phyloP scores from a whole-genome alignment of 1,140 invertebrate genomes.

The Ceratosolen solmsi region DNA sequence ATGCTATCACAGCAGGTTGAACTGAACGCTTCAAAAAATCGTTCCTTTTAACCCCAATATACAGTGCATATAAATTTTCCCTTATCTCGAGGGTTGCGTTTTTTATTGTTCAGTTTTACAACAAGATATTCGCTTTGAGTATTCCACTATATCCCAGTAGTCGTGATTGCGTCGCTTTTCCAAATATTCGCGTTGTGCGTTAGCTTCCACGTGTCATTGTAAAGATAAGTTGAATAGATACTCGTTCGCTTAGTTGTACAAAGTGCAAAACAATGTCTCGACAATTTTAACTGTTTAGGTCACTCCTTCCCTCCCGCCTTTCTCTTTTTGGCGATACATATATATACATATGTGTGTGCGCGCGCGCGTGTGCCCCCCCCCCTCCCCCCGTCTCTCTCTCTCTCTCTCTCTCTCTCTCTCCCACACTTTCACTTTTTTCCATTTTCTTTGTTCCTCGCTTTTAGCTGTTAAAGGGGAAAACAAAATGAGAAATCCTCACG shows the following conservation, averaged over 20 bases:
- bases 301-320: neutral
- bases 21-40: neutral
- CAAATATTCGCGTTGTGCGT: neutral
- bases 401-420: too few species aligned
- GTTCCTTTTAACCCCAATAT: neutral
- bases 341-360: too few species aligned
- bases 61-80: neutral
- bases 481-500: too few species aligned
- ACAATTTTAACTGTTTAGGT: neutral
- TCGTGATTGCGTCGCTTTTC: neutral
- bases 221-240: neutral
- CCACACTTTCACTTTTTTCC: too few species aligned
- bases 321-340: too few species aligned
- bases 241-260: neutral
- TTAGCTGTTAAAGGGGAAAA: too few species aligned
- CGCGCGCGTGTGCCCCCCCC: too few species aligned
- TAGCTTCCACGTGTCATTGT: neutral
- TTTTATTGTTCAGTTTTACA: conserved; percentile 1
- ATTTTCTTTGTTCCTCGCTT: too few species aligned
- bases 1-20: too few species aligned
- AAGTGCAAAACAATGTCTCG: neutral
- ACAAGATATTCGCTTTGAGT: neutral
- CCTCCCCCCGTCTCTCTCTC: too few species aligned
- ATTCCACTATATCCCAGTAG: neutral
- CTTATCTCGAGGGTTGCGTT: neutral